phyloP scores from a whole-genome alignment of 2,888 invertebrate species.

The Tetragonula carbonaria region DNA sequence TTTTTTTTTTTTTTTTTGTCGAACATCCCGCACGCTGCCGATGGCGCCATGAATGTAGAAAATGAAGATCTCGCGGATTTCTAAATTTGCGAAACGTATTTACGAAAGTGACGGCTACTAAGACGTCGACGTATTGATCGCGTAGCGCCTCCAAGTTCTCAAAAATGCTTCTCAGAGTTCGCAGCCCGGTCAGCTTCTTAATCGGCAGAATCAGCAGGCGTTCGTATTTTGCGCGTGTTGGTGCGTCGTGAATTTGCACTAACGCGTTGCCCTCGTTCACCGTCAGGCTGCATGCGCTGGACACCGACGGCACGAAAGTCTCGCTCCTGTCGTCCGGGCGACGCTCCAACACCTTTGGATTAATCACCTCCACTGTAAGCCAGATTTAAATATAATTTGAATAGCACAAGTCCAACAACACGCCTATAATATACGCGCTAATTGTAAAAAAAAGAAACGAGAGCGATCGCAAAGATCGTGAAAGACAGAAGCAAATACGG shows the following conservation, averaged over 20 bases:
- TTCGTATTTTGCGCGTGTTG: slow-evolving; percentile 84
- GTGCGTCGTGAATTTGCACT: slow-evolving; percentile 86
- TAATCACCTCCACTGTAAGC: slow-evolving; percentile 88
- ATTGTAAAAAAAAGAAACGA: too few species aligned
- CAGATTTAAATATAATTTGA: neutral
- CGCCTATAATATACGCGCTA: neutral
- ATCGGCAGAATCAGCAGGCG: slow-evolving; percentile 88
- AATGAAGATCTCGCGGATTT: neutral
- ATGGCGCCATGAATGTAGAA: neutral
- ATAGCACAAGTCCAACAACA: too few species aligned
- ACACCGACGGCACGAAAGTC: slow-evolving; percentile 87
- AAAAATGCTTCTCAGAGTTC: slow-evolving; percentile 86
- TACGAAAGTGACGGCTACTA: slow-evolving; percentile 88
- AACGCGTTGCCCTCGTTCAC: slow-evolving; percentile 89
- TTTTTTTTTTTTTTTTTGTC: too few species aligned
- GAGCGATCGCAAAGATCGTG: too few species aligned
- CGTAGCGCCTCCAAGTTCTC: slow-evolving; percentile 82
- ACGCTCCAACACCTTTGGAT: slow-evolving; percentile 87
- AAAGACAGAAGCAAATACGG: neutral
- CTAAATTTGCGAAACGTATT: slow-evolving; percentile 36
- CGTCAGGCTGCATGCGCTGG: slow-evolving; percentile 88
- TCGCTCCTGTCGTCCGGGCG: slow-evolving; percentile 86
- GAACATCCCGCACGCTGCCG: too few species aligned
- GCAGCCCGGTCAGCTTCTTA: slow-evolving; percentile 86
- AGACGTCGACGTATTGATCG: slow-evolving; percentile 87